Base-by-base conservation (phyloP, 2,113 vertebrate genomes). In the Anguilla japonica region DNA sequence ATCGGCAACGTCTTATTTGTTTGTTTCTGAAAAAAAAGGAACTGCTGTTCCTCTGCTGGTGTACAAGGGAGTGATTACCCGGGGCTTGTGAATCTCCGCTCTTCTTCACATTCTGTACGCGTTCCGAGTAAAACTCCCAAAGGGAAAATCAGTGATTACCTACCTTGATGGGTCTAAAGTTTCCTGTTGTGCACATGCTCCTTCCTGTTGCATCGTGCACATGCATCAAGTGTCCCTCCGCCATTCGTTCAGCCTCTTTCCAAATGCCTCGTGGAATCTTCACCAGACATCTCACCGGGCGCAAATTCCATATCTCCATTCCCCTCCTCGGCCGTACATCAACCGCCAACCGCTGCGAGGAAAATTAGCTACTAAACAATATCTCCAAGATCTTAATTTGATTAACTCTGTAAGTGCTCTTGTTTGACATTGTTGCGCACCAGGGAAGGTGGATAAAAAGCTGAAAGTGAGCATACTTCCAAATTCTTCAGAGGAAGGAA, bases 311-410 rank as follows among this genome's bases (percentile, higher is more conserved):
- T 34, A 26, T 75, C 71, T 75, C 26, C 26, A 34, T 26, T 67
- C 18, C 60, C 60, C 22, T 67, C 60, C 60, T 3, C 3, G n/a
- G 26, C 71, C 16, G 71, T 34, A 34, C 13, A 75, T 75, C 9
- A 75, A n/a, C n/a, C 29, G 71, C 71, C 71, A 34, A 75, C 71
- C 11, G 71, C 71, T 75, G 71, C 9, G 71, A 75, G 71, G 71
- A 26, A 75, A 75, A 75, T 75, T 75, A 75, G 71, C 71, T 34
- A 75, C 71, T 34, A 75, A 75, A 14, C 71, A 75, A 75, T 75
- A n/a, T 75, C 71, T 29, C n/a, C 71, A 34, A 75, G 26, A 75
- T 75, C 71, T 75, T 34, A 34, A 75, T 75, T 75, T 75, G 71
- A 34, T 75, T n/a, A 75, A 75, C 71, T 75, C 71, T 75, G 11